A percentile compares a stretch with the other conserved stretches of the same genome.
phyloP scores from a whole-genome alignment of 2,113 vertebrate genomes.

The Crotalus helleri region DNA sequence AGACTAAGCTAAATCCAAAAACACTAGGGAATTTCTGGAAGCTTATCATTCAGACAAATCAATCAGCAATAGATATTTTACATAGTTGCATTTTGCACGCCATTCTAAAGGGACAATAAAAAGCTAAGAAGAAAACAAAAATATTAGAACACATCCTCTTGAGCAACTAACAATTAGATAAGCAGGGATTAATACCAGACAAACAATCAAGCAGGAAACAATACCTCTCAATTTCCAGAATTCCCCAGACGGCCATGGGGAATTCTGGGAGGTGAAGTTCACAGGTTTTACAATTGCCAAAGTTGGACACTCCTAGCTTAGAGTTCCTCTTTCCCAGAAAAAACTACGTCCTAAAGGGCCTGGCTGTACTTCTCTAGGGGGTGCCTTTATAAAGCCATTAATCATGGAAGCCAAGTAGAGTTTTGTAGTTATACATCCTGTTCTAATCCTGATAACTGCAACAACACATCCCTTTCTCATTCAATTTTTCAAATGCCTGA shows the following conservation, averaged over 20 bases:
- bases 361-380: not conserved
- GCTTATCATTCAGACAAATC: not conserved
- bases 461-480: not conserved
- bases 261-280: not conserved
- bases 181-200: not conserved
- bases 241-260: not conserved
- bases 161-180: not conserved
- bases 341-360: not conserved
- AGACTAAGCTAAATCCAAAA: not conserved
- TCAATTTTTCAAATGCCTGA: slow-evolving; percentile 2
- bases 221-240: not conserved
- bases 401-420: not conserved
- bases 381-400: not conserved
- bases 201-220: not conserved
- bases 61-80: not conserved
- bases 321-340: not conserved
- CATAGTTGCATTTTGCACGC: not conserved
- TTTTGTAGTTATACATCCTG: not conserved
- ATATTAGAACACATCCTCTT: not conserved
- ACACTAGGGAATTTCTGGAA: not conserved
- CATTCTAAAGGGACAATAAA: not conserved
- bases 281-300: not conserved
- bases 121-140: not conserved
- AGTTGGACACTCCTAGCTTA: not conserved
- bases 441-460: not conserved